phyloP scores from a whole-genome alignment of 2,888 invertebrate genomes.

The Theretra japonica region DNA sequence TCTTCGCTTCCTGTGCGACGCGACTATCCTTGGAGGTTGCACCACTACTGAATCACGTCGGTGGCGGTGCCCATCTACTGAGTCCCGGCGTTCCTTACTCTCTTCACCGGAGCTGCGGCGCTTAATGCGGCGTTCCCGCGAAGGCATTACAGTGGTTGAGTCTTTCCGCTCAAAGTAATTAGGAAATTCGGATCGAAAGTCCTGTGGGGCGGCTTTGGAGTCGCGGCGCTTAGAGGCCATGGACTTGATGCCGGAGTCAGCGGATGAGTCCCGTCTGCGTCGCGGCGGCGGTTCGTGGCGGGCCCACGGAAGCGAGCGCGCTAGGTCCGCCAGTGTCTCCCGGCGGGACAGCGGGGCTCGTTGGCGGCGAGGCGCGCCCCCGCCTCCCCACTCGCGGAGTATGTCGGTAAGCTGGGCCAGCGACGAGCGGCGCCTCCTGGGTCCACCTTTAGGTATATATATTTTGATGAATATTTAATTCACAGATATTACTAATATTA shows the following conservation, averaged over 20 bases:
- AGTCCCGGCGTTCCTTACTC: slow-evolving; percentile 84
- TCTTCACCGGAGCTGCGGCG: slow-evolving; percentile 88
- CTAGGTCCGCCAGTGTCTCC: slow-evolving; percentile 94
- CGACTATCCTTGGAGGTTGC: slow-evolving; percentile 86
- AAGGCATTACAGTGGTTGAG: slow-evolving; percentile 83
- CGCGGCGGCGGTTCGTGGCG: slow-evolving; percentile 86
- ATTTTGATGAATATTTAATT: background rate
- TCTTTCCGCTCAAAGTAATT: slow-evolving; percentile 89
- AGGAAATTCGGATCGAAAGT: slow-evolving; percentile 89
- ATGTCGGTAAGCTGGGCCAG: slow-evolving; percentile 95
- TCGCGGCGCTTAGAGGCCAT: slow-evolving; percentile 89
- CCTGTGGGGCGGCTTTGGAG: slow-evolving; percentile 88
- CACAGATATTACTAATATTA: background rate
- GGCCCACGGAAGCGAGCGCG: slow-evolving; percentile 93
- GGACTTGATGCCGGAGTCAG: slow-evolving; percentile 93
- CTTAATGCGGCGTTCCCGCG: slow-evolving; percentile 75
- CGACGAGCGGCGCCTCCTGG: slow-evolving; percentile 92
- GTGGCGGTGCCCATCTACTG: slow-evolving; percentile 88
- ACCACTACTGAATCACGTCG: slow-evolving; percentile 88
- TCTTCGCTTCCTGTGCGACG: slow-evolving; percentile 85
- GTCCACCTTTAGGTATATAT: slow-evolving; percentile 72
- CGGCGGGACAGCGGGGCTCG: slow-evolving; percentile 91
- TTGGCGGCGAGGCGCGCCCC: slow-evolving; percentile 81
- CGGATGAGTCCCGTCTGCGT: slow-evolving; percentile 94
- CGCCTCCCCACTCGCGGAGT: slow-evolving; percentile 93